phyloP scores from a whole-genome alignment of 1,140 invertebrate genomes.

The Maniola jurtina region DNA sequence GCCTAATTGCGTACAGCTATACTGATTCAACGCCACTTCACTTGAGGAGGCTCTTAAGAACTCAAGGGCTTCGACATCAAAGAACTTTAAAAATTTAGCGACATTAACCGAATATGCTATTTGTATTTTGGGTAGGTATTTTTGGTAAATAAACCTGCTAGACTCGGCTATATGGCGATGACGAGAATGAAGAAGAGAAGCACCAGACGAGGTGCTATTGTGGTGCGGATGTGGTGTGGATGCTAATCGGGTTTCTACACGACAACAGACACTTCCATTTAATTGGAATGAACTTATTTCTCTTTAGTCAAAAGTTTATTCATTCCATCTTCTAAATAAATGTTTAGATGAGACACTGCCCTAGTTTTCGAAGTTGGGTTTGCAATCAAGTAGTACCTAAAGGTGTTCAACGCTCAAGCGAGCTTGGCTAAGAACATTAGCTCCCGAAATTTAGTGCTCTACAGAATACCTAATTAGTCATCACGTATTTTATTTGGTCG shows the following conservation, averaged over 20 bases:
- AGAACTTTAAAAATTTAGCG: slow-evolving; percentile 28
- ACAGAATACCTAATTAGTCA: not conserved
- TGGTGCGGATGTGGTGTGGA: too few species aligned
- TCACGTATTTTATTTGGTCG: not conserved
- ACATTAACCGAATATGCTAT: not conserved
- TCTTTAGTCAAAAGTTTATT: not conserved
- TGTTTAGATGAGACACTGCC: not conserved
- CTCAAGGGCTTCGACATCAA: slow-evolving; percentile 54
- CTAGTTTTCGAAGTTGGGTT: not conserved
- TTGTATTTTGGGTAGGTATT: not conserved
- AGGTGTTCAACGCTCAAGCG: not conserved
- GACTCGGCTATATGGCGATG: too few species aligned
- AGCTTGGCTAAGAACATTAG: not conserved
- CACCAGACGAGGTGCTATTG: too few species aligned
- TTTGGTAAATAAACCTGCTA: too few species aligned
- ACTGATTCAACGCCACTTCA: slow-evolving; percentile 41
- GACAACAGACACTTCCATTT: not conserved
- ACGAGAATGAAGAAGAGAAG: too few species aligned
- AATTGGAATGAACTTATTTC: not conserved
- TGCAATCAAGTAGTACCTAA: not conserved
- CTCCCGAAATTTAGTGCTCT: not conserved
- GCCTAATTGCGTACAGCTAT: slow-evolving; percentile 48
- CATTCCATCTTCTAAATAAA: not conserved
- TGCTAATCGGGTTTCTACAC: too few species aligned
- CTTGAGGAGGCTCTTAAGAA: slow-evolving; percentile 54